Conservation (phyloP, 2,797 vertebrate species). For the Cheirogaleus major region DNA sequence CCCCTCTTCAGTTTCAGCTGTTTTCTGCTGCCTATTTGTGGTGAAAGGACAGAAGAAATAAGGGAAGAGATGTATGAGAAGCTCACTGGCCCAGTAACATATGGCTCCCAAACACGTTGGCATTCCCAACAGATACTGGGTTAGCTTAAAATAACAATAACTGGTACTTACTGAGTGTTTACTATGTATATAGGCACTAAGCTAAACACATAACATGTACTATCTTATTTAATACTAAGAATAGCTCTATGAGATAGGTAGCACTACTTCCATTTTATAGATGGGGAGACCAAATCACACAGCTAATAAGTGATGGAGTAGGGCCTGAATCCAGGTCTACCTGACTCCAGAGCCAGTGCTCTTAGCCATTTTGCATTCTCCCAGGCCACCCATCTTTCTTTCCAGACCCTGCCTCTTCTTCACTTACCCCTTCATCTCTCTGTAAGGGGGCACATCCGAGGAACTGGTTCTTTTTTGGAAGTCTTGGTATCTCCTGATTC, state of each 20-base stretch:
- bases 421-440: constrained; percentile 86
- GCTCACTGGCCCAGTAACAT: background rate
- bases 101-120: background rate
- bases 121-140: background rate
- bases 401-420: background rate
- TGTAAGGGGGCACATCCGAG: constrained; percentile 78
- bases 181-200: background rate
- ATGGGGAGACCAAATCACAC: background rate
- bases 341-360: background rate
- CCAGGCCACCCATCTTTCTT: background rate
- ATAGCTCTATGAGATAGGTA: background rate
- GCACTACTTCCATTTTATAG: background rate
- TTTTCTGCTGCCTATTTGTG: constrained; percentile 85
- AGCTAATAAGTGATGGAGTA: background rate
- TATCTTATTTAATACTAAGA: background rate
- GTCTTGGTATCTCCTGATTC: constrained; percentile 42
- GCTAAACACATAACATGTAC: background rate
- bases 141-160: background rate
- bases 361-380: background rate
- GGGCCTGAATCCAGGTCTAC: background rate
- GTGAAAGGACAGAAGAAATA: background rate
- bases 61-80: background rate
- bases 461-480: constrained; percentile 11
- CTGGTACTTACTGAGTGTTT: background rate
- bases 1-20: constrained; percentile 86